Evolutionary conservation across 2,888 invertebrate species (phyloP).

Genomic region (Noctua janthina): DNA sequence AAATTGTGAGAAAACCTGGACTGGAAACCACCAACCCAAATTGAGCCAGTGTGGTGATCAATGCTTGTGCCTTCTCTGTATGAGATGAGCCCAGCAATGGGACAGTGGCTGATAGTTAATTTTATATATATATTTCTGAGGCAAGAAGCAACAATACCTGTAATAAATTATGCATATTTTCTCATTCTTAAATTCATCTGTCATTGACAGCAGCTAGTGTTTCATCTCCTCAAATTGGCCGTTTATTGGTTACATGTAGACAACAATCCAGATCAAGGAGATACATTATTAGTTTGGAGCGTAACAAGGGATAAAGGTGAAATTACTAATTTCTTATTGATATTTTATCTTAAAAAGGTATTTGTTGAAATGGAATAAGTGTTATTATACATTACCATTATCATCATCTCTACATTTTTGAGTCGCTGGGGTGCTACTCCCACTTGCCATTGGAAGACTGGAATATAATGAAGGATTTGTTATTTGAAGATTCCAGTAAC

Average conservation of each 20-base stretch:
- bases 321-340: background rate
- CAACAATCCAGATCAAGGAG: background rate
- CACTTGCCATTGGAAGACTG: conserved; percentile 79
- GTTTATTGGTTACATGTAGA: background rate
- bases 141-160: background rate
- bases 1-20: background rate
- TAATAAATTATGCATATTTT: background rate
- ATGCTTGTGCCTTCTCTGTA: background rate
- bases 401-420: conserved; percentile 81
- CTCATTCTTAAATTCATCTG: background rate
- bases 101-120: background rate
- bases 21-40: background rate
- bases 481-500: background rate
- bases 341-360: too few relatives aligned
- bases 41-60: background rate
- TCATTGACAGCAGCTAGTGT: background rate
- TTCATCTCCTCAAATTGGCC: background rate
- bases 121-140: background rate
- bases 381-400: conserved; percentile 76
- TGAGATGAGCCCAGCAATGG: background rate
- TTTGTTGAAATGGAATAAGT: background rate
- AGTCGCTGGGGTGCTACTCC: conserved; percentile 78
- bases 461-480: conserved; percentile 51
- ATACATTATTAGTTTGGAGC: background rate
- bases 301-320: background rate